Percentiles rank a stretch among this genome's conserved stretches.
phyloP scores from a whole-genome alignment of 2,888 invertebrate genomes.

The Ormia ochracea region DNA sequence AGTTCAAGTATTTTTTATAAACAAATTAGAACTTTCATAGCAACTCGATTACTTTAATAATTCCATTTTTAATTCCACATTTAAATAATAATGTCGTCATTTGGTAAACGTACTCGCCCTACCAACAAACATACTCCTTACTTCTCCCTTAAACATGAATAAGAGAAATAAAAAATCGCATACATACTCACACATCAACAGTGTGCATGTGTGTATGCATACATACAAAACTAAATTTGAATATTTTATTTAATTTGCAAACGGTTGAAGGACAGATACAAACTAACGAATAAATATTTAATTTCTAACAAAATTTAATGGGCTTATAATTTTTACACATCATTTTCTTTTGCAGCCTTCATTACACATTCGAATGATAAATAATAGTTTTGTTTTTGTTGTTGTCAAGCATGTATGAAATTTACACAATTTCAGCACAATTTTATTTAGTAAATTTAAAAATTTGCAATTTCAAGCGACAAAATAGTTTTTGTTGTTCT shows the following conservation, averaged over 20 bases:
- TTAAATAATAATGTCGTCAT: constrained; percentile 48
- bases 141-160: constrained; percentile 19
- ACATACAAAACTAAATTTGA: constrained; percentile 12
- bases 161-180: background rate
- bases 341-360: background rate
- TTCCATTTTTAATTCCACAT: constrained; percentile 61
- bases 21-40: constrained; percentile 18
- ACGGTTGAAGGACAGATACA: constrained; percentile 32
- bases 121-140: background rate
- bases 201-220: no score
- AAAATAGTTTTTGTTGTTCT: background rate
- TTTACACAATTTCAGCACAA: background rate
- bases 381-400: background rate
- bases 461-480: background rate
- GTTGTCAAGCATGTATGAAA: background rate
- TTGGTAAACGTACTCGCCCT: background rate
- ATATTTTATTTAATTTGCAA: constrained; percentile 34
- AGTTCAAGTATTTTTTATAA: constrained; percentile 35
- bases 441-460: background rate
- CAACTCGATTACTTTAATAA: constrained; percentile 50
- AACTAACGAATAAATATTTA: constrained; percentile 1
- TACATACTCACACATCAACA: no score
- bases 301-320: constrained; percentile 2
- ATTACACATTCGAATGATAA: background rate
- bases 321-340: constrained; percentile 10